These are phyloP conservation scores for Protobothrops mucrosquamatus DNA, from an alignment of 2,113 vertebrate species.

Conservation along the genomic window DNA sequence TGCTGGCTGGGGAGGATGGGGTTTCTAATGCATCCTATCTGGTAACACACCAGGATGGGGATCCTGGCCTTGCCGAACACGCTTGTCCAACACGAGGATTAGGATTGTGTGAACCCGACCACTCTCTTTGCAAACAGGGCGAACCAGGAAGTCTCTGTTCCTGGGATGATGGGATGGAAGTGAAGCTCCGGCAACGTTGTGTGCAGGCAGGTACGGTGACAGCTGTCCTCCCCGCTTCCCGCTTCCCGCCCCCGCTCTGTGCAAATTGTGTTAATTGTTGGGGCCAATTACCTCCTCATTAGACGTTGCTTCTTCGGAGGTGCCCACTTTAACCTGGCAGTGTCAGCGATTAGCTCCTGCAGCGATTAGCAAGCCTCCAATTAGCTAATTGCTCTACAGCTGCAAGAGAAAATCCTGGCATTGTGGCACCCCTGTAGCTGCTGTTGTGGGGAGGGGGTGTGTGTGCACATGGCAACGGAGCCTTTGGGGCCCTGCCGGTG, in stretches of 20 bases:
- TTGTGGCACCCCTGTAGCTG: background rate
- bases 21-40: background rate
- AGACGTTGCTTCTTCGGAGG: background rate
- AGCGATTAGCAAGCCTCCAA: background rate
- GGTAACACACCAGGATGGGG: background rate
- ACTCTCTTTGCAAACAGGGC: background rate
- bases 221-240: background rate
- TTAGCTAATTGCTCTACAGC: conserved; percentile 43
- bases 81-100: background rate
- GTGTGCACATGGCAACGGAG: background rate
- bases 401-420: background rate
- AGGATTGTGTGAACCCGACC: background rate
- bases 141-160: background rate
- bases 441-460: background rate
- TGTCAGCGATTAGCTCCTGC: conserved; percentile 9
- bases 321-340: conserved; percentile 46
- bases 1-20: background rate
- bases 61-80: background rate
- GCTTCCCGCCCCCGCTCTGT: background rate
- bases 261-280: conserved; percentile 49
- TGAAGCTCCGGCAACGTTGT: background rate
- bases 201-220: background rate
- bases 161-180: too few species aligned
- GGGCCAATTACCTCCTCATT: conserved; percentile 60
- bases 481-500: background rate